Evolutionary conservation across 1,140 invertebrate species (phyloP), one percentile per base, ranked within the genome.

Genomic region (Micrasema minimum): DNA sequence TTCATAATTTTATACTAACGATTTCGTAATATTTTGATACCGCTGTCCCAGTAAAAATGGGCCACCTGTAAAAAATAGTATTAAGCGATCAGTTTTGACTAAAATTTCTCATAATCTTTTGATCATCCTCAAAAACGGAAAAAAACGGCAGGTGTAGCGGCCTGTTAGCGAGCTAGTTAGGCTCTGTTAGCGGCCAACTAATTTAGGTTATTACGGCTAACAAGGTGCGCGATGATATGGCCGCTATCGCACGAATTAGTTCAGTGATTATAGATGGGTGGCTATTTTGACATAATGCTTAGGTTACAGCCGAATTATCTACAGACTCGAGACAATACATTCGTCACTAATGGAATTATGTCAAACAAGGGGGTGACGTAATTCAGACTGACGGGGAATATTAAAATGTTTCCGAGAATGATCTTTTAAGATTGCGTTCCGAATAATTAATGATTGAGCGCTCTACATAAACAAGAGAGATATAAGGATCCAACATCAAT

Each of bases 201-300:
- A 75, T 75, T 75, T 72, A 48, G 73, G 66, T 75, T 75, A 72
- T 75, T 75, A 75, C 59, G 72, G 62, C 50, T 75, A 74, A 74
- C 72, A 74, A 74, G 72, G 66, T 67, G 50, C 43, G 22, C 67
- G 67, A 66, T 71, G 72, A 74, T 67, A 45, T 57, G 69, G 43
- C 53, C 38, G 69, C 66, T 72, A 75, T 72, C 72, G 72, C 69
- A 41, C n/a, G 69, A 74, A 71, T 74, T 74, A 74, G 67, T 59
- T 55, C 66, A 23, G 45, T 62, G 68, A 74, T 66, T 59, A 74
- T 38, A 55, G 64, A 14, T 22, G 50, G 6, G 37, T 22, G 48
- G 48, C 35, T 67, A 55, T 67, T 51, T 38, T 67, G 65, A 67
- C 65, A 55, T 37, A 53, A 50, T 53, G 64, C 45, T 35, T n/a